Evolutionary conservation across 1,140 invertebrate species (phyloP), one percentile per base, ranked within the genome.

Genomic region (Drosophila funebris): DNA sequence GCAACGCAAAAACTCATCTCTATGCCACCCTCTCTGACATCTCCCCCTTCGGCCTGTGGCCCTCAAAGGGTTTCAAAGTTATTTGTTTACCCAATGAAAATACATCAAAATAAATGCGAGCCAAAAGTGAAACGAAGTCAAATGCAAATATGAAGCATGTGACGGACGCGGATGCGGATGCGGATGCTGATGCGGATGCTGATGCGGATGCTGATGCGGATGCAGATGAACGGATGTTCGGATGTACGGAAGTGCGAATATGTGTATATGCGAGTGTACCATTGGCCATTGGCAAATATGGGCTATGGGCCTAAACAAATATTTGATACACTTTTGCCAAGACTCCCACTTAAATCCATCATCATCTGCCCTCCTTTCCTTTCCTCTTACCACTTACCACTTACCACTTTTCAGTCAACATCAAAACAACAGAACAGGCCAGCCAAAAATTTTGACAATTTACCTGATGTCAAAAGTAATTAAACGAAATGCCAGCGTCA

Each of bases 401-500:
- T 24, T 4, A 22, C 22, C 4, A 6, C n/a, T 8, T 4, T 8
- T 0, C n/a, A 16, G 11, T 22, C 50, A 22, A 48, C n/a, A 8
- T 24, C 6, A 27, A 41, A 27, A 20, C 4, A 31, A 11, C 6
- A 39, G 58, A 66, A 79, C 70, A 69, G 63, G 77, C 64, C 58
- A 62, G 61, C 58, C 31, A 72, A 66, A 70, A 61, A 52, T 77
- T 66, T 61, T 62, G 56, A 76, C 71, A 76, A 85, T 67, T 81
- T 85, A 83, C 81, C 80, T 83, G 80, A 80, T 84, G 80, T 84
- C 81, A 84, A 84, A 85, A 81, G 81, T 85, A 84, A 84, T 84
- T 84, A 84, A 84, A 84, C 63, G 57, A 85, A 84, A 84, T 81
- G 80, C 81, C 80, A 85, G 57, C 68, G 79, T 72, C 80, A 84